Evolutionary conservation across 2,797 vertebrate genomes (phyloP).

Genomic region (Mormyrus proboscirostris): DNA sequence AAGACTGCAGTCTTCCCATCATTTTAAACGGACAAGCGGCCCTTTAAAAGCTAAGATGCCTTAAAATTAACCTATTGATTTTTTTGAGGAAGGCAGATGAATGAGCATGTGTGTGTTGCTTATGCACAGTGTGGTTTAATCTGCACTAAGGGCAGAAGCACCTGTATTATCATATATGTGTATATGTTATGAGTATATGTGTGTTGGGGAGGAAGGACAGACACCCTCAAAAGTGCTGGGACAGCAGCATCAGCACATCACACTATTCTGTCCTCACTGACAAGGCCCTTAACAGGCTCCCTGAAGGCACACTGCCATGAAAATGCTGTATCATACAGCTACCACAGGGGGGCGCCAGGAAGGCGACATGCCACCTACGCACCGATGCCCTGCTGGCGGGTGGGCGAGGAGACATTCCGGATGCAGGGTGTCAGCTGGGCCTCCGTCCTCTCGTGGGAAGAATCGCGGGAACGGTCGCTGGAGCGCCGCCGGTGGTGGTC

Average conservation of each 20-base stretch:
- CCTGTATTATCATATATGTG: neutral
- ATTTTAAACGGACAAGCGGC: neutral
- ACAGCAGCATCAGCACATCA: neutral
- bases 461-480: constrained; percentile 88
- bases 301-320: neutral
- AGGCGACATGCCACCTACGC: constrained; percentile 23
- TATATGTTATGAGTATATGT: neutral
- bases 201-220: neutral
- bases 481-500: constrained; percentile 72
- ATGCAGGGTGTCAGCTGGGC: constrained; percentile 94
- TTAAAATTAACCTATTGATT: neutral
- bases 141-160: neutral
- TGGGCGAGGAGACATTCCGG: constrained; percentile 91
- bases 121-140: neutral
- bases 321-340: neutral
- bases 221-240: neutral
- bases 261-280: neutral
- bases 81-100: neutral
- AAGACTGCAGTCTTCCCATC: neutral
- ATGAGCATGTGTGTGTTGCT: neutral
- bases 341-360: neutral
- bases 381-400: constrained; percentile 78
- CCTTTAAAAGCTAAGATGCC: neutral
- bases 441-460: constrained; percentile 87
- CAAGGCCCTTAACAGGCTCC: neutral